These are phyloP conservation scores for Danio albolineatus DNA, from an alignment of 2,797 vertebrate genomes.

Conservation along the genomic window DNA sequence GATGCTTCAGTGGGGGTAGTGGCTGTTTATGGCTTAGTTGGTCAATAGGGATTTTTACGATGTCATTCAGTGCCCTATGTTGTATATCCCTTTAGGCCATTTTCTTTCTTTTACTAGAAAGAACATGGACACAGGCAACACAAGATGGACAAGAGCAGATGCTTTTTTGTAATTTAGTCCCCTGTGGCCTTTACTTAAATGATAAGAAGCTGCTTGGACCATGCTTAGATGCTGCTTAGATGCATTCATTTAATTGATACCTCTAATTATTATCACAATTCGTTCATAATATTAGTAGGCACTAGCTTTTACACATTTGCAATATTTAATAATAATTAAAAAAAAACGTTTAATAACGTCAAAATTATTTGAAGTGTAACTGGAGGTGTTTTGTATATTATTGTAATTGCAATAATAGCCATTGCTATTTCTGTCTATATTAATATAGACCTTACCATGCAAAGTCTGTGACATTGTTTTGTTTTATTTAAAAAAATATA, in stretches of 20 bases:
- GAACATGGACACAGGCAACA: not conserved
- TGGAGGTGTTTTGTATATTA: too few species aligned
- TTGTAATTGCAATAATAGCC: too few species aligned
- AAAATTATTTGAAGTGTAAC: not conserved
- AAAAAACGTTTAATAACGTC: too few species aligned
- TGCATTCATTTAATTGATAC: not conserved
- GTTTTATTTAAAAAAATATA: too few species aligned
- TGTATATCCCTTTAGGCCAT: not conserved
- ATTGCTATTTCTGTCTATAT: too few species aligned
- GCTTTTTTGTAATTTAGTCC: not conserved
- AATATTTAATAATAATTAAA: not conserved
- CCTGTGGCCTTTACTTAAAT: not conserved
- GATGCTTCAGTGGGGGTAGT: slow-evolving; percentile 21
- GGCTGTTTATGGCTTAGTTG: slow-evolving; percentile 24
- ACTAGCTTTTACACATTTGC: not conserved
- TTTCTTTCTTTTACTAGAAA: not conserved
- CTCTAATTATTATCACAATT: not conserved
- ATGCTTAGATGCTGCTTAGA: not conserved
- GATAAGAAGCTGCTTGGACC: not conserved
- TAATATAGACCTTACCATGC: too few species aligned
- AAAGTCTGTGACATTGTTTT: too few species aligned
- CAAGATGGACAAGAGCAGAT: not conserved
- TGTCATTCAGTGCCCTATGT: not conserved
- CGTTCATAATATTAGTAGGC: not conserved
- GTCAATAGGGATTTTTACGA: slow-evolving; percentile 2